Evolutionary conservation across 2,113 vertebrate genomes (phyloP).

Genomic region (Mormoops blainvillei): DNA sequence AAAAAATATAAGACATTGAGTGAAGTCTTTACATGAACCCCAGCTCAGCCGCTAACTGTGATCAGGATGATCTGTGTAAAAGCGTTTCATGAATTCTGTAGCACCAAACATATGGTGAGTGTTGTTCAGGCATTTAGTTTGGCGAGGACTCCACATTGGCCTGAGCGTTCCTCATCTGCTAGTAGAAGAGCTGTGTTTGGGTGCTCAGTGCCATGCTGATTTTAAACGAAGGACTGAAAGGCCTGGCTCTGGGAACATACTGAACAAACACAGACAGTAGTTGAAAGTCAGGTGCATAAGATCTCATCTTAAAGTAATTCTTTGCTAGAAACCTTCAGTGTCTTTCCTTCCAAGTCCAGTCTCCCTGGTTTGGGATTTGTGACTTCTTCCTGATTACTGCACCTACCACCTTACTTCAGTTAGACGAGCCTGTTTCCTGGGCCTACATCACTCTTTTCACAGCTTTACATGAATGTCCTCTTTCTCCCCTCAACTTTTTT

Average conservation of each 20-base stretch:
- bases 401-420: background rate
- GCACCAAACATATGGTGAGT: background rate
- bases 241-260: background rate
- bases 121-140: background rate
- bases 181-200: background rate
- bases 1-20: background rate
- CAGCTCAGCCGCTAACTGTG: background rate
- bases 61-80: background rate
- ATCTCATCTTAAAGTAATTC: background rate
- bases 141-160: background rate
- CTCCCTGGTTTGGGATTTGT: background rate
- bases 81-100: background rate
- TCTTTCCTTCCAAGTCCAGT: background rate
- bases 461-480: background rate
- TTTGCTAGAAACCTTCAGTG: background rate
- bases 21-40: background rate
- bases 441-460: background rate
- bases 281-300: background rate
- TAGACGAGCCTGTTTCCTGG: background rate
- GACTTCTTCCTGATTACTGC: background rate
- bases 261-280: background rate
- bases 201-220: background rate
- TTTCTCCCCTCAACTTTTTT: background rate
- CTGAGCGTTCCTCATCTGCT: background rate
- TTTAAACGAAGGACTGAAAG: background rate